Base-by-base conservation (phyloP, 2,113 vertebrate species). In the Rostratula benghalensis region DNA sequence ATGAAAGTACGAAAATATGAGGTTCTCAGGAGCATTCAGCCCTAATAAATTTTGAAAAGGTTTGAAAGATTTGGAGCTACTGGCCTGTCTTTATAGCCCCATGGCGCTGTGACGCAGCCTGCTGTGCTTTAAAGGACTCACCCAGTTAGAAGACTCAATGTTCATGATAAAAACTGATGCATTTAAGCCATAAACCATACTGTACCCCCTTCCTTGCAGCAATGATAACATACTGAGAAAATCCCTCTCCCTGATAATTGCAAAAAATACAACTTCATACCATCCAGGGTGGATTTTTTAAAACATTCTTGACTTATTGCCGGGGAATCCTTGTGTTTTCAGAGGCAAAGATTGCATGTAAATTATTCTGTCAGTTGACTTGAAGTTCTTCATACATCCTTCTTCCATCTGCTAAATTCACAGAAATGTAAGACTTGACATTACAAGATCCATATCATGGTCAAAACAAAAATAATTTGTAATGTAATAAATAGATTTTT, bases 1-100 rank as follows among this genome's bases (percentile, higher is more conserved):
- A 81, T 84, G 88, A 94, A 97, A 96, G 95, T 96, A 95, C 20
- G 31, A 97, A 98, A 97, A 97, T 94, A 95, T 48, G 83, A 96
- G 93, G 89, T 97, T 97, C 96, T 97, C 89, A 93, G 94, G 77
- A 96, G 87, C 82, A 97, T 97, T 96, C 95, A 96, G 82, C 76
- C 87, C 88, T 75, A 92, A 84, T 45, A 78, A 60, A 97, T 97
- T 95, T 92, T 85, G 95, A 96, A 98, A 95, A 19, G 33, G 57
- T 97, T 97, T 94, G 91, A 97, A 97, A 96, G 59, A 87, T 93
- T 97, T 95, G 85, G 90, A 96, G 67, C 96, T 96, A 64, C 85
- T 89, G 81, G 77, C 81, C 95, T 94, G 91, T 78, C 94, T 98
- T 95, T 86, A 61, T 24, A 89, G 90, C 86, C 91, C 89, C 90